Evolutionary conservation across 2,888 invertebrate genomes (phyloP), one percentile per base, ranked within the genome.

Genomic region (Perithous albicinctus): DNA sequence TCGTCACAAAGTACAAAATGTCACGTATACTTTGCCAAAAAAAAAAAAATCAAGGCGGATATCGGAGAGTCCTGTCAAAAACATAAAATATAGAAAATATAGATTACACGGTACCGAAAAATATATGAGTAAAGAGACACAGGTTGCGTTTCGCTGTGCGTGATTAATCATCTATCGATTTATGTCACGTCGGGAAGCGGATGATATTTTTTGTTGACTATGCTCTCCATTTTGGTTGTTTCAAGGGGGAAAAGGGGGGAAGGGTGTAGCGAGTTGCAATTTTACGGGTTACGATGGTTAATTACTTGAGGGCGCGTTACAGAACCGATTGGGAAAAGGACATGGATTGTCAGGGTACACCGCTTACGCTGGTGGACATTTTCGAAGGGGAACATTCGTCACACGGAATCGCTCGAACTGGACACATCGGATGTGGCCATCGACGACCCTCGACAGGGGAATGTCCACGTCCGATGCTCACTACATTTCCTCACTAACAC

Each of bases 141-240:
- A 29, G 6, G 54, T 56, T 35, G 20, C 35, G 72, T 72, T 15
- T 56, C 4, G 1, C 20, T 12, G 64, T 18, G 59, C 35, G 70
- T 48, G 54, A 81, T 81, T 74, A 78, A 81, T 81, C 81, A 81
- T 74, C 26, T 69, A 46, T 78, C 73, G 81, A 81, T 81, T 78
- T 81, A 81, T 69, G 74, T 74, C 74, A 32, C 69, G 54, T 78
- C 81, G 66, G 32, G 64, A 48, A 78, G 69, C 63, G 59, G 63
- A 64, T 73, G 54, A 77, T 46, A 70, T 70, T 69, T n/a, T 54
- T 81, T 59, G 56, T 48, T 4, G 46, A 10, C 6, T 20, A n/a
- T 6, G 29, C 26, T 12, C 26, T 18, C 46, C 15, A 15, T 15
- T 8, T 72, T 5, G 26, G 56, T 8, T 15, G 38, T 15, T 54